phyloP scores from a whole-genome alignment of 2,888 invertebrate genomes.

The Pseudococcus longispinus region DNA sequence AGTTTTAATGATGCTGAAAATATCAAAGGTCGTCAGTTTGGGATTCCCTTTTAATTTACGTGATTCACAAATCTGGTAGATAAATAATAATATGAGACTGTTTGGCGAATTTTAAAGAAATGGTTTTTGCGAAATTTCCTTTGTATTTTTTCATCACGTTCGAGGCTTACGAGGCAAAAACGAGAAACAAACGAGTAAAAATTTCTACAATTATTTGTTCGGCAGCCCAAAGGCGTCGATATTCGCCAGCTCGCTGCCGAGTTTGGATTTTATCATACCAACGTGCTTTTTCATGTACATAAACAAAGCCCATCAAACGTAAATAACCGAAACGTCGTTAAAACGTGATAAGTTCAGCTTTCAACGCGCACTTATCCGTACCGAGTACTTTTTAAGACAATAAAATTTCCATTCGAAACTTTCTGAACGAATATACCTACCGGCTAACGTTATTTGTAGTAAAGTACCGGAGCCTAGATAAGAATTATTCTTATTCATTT shows the following conservation, averaged over 20 bases:
- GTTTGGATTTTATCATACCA: neutral
- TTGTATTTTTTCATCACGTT: too few species aligned
- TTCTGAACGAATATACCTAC: neutral
- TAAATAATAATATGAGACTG: too few species aligned
- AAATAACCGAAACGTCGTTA: conserved; percentile 22
- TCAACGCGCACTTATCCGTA: neutral
- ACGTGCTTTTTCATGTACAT: neutral
- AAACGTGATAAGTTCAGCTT: conserved; percentile 15
- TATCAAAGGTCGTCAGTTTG: too few species aligned
- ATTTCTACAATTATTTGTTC: too few species aligned
- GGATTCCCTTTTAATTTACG: too few species aligned
- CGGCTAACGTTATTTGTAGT: neutral
- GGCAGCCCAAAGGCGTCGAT: neutral
- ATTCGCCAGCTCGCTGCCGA: neutral
- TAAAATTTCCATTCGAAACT: neutral
- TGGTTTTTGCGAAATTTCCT: too few species aligned
- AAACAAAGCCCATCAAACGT: neutral
- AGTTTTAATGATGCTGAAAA: too few species aligned
- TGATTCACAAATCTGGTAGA: too few species aligned
- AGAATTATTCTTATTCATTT: conserved; percentile 9
- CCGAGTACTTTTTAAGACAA: conserved; percentile 15
- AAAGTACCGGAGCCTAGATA: neutral
- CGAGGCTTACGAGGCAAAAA: too few species aligned
- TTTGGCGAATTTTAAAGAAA: too few species aligned
- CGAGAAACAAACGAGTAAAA: too few species aligned